These are phyloP conservation scores for Eubasilissa splendida DNA, from an alignment of 2,888 invertebrate species.

Conservation along the genomic window DNA sequence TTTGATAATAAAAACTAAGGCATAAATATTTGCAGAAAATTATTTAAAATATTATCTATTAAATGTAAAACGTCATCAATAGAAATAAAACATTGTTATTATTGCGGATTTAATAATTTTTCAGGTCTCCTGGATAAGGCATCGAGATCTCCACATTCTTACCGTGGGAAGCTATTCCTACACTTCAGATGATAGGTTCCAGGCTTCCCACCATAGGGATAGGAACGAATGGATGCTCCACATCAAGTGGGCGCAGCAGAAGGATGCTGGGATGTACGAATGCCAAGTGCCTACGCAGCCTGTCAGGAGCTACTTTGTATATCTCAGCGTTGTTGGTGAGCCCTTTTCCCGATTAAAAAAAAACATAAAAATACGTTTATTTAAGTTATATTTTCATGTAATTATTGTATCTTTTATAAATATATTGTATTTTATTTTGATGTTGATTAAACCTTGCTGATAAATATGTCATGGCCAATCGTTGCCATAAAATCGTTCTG, in stretches of 20 bases:
- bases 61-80: too few species aligned
- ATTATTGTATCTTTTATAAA: too few species aligned
- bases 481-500: too few species aligned
- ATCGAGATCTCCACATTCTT: slow-evolving; percentile 91
- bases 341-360: not conserved
- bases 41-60: not conserved
- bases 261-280: slow-evolving; percentile 92
- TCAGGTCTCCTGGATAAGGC: slow-evolving; percentile 93
- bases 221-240: slow-evolving; percentile 94
- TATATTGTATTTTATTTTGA: too few species aligned
- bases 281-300: slow-evolving; percentile 96
- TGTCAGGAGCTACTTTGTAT: slow-evolving; percentile 89
- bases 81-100: not conserved
- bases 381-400: too few species aligned
- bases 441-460: too few species aligned
- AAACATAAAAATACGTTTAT: too few species aligned
- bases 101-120: not conserved
- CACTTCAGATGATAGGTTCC: slow-evolving; percentile 92
- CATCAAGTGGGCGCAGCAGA: slow-evolving; percentile 93
- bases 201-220: slow-evolving; percentile 86
- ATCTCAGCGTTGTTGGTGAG: slow-evolving; percentile 92
- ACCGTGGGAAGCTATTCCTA: slow-evolving; percentile 92
- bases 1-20: too few species aligned
- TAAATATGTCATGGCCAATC: too few species aligned
- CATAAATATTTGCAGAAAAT: not conserved